These are phyloP conservation scores for Alexandromys fortis DNA, from an alignment of 2,113 vertebrate species.

Conservation along the genomic window DNA sequence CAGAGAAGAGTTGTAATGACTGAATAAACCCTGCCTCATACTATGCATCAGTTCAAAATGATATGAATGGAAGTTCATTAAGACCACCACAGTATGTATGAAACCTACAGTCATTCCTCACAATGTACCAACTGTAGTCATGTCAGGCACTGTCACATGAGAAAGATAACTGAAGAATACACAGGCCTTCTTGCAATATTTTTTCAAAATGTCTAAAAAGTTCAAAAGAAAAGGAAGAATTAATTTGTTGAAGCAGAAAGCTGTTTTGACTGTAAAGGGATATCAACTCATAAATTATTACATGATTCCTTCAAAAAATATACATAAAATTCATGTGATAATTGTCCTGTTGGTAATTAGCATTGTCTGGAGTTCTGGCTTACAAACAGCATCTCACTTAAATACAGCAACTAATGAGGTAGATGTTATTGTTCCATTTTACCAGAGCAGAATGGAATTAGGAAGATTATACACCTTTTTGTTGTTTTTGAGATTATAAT, in stretches of 20 bases:
- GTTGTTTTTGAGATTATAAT: background rate
- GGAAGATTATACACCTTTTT: background rate
- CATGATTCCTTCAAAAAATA: background rate
- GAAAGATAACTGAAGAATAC: background rate
- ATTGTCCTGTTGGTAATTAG: background rate
- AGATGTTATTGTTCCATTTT: constrained; percentile 4
- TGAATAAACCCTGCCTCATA: background rate
- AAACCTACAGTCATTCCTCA: background rate
- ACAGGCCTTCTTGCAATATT: background rate
- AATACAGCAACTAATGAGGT: background rate
- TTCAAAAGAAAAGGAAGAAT: background rate
- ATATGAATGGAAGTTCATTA: background rate
- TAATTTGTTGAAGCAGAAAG: background rate
- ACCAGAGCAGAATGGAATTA: background rate
- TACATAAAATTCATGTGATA: background rate
- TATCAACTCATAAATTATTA: background rate
- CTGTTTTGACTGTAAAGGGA: background rate
- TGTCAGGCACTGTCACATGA: background rate
- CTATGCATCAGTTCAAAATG: background rate
- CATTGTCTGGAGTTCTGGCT: background rate
- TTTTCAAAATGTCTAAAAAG: background rate
- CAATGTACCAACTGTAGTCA: background rate
- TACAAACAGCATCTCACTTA: constrained; percentile 9
- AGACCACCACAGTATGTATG: background rate
- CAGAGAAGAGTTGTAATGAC: background rate